phyloP scores from a whole-genome alignment of 1,140 invertebrate genomes.

The Myzus persicae region DNA sequence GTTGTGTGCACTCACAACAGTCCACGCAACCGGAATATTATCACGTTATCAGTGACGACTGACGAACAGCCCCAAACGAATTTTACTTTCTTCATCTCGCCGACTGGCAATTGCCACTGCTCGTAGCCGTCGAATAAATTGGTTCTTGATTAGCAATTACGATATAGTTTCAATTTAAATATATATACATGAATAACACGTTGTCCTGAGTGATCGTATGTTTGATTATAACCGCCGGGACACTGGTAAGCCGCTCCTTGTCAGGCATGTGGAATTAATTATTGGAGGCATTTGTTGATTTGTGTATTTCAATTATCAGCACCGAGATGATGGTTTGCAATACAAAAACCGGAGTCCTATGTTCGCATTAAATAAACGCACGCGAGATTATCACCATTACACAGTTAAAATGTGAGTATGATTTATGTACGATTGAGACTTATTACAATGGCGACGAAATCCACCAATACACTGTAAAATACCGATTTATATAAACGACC shows the following conservation, averaged over 20 bases:
- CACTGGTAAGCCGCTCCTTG: background rate
- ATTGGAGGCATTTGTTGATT: background rate
- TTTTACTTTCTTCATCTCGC: background rate
- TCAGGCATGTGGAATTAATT: background rate
- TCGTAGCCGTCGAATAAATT: background rate
- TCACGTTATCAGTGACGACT: constrained; percentile 43
- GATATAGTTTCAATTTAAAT: background rate
- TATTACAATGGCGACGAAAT: background rate
- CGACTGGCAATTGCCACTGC: background rate
- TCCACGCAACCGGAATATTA: constrained; percentile 57
- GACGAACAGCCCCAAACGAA: constrained; percentile 23
- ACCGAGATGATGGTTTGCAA: background rate
- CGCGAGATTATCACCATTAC: background rate
- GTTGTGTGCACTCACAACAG: constrained; percentile 23
- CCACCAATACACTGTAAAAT: background rate
- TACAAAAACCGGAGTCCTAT: background rate
- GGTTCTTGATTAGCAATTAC: background rate
- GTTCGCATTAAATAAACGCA: constrained; percentile 8
- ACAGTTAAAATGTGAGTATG: background rate
- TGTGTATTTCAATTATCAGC: constrained; percentile 2
- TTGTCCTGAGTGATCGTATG: background rate
- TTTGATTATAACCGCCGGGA: background rate
- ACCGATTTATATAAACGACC: background rate
- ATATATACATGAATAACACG: background rate
- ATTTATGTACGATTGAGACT: background rate